Conservation (phyloP, 2,888 invertebrate genomes). For the Cancer borealis region DNA sequence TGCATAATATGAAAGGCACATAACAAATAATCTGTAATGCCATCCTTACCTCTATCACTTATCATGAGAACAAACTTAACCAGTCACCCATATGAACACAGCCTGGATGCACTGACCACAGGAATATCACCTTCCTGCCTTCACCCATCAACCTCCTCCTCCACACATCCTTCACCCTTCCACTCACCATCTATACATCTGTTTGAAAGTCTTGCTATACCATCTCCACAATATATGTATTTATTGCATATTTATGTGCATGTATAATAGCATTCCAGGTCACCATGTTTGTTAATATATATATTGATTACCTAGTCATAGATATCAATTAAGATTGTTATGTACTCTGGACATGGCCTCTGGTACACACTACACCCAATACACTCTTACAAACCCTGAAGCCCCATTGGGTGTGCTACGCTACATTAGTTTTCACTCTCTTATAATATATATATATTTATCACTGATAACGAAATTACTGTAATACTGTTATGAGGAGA, state of each 20-base stretch:
- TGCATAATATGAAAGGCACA: not conserved
- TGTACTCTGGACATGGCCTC: not conserved
- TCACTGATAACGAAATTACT: not conserved
- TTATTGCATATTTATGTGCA: not conserved
- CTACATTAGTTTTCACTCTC: not conserved
- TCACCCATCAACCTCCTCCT: not conserved
- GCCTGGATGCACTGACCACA: not conserved
- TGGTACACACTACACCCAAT: not conserved
- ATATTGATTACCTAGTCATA: too few species aligned
- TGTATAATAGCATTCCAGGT: not conserved
- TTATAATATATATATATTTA: not conserved
- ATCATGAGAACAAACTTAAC: not conserved
- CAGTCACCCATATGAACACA: not conserved
- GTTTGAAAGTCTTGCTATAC: not conserved
- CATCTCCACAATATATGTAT: not conserved
- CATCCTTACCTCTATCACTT: not conserved
- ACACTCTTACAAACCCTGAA: not conserved
- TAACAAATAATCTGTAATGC: not conserved
- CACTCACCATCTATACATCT: too few species aligned
- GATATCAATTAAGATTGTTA: not conserved
- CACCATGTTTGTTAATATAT: too few species aligned
- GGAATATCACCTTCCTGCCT: not conserved
- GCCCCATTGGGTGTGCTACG: not conserved
- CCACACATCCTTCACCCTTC: not conserved
- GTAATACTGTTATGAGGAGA: slow-evolving; percentile 25